Evolutionary conservation across 1,140 invertebrate genomes (phyloP).

Genomic region (Sinella curviseta): DNA sequence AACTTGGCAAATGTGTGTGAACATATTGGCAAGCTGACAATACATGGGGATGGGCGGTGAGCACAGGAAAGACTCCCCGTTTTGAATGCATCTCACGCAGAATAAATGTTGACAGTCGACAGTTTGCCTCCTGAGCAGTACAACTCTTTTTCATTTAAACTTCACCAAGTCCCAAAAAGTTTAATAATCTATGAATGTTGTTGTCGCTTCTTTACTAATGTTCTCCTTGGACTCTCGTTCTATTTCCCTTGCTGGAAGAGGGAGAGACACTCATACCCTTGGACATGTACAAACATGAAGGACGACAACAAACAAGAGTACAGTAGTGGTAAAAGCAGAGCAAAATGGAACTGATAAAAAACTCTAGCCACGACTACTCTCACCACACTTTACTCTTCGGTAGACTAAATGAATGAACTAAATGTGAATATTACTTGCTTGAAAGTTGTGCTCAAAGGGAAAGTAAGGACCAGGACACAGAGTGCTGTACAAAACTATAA

Average conservation of each 20-base stretch:
- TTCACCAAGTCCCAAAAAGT: constrained; percentile 10
- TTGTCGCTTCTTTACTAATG: neutral
- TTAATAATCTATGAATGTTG: constrained; percentile 20
- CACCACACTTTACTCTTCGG: no score
- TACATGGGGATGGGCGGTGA: constrained; percentile 22
- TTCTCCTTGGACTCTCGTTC: neutral
- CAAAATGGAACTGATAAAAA: constrained; percentile 3
- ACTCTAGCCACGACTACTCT: no score
- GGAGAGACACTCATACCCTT: neutral
- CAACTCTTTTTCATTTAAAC: constrained; percentile 15
- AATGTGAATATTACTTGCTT: neutral
- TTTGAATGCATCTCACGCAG: constrained; percentile 22
- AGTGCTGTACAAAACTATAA: no score
- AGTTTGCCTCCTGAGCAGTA: constrained; percentile 9
- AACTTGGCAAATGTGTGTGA: constrained; percentile 12
- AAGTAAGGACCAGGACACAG: no score
- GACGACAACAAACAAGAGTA: no score
- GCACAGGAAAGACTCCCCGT: neutral
- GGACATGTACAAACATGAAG: no score
- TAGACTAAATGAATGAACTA: constrained; percentile 1
- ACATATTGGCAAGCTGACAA: constrained; percentile 27
- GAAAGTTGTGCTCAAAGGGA: no score
- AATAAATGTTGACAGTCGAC: constrained; percentile 27
- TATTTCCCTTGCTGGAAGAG: neutral
- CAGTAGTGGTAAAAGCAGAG: neutral